Base-by-base conservation (phyloP, 2,113 vertebrate species). In the Cyprinodon brontotheroides region DNA sequence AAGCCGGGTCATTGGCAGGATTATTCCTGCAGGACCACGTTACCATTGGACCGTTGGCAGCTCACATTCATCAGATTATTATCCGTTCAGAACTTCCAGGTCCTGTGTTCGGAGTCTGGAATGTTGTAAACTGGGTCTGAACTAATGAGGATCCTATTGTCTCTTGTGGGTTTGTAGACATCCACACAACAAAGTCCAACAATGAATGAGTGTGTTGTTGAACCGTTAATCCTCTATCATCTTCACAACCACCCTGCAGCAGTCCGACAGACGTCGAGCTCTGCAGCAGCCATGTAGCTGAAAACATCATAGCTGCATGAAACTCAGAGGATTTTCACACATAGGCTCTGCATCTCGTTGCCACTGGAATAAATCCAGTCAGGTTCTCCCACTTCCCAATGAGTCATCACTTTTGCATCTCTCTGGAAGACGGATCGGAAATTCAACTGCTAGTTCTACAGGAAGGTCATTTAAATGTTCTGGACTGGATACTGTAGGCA, bases 1-100 rank as follows among this genome's bases (percentile, higher is more conserved):
- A 91, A 91, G 87, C 88, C 72, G 72, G 90, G 90, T 93, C 90
- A 88, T 85, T 82, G 61, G 61, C 63, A n/a, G 90, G 89, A 92
- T 92, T 89, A 92, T 78, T 84, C 80, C 85, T 67, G 61, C 86
- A 83, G 70, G 82, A 82, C 76, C 66, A 82, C 48, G 41, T 53
- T 65, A 59, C 66, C 15, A 67, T 65, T 74, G 75, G 43, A 59
- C 37, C 0, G 4, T 7, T 59, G 68, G 48, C 39, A 3, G 22
- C 17, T 68, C 22, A 22, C 29, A 8, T 45, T 43, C 4, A 15
- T 3, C 15, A 50, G 45, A 17, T 68, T 61, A 36, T 73, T 40
- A 65, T 40, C 36, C 70, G 50, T 61, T 66, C 14, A 39, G n/a
- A 36, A 17, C 14, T 53, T 65, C 62, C 36, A 70, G 74, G 5